Base-by-base conservation (phyloP, 2,113 vertebrate species). In the Cygnus atratus region DNA sequence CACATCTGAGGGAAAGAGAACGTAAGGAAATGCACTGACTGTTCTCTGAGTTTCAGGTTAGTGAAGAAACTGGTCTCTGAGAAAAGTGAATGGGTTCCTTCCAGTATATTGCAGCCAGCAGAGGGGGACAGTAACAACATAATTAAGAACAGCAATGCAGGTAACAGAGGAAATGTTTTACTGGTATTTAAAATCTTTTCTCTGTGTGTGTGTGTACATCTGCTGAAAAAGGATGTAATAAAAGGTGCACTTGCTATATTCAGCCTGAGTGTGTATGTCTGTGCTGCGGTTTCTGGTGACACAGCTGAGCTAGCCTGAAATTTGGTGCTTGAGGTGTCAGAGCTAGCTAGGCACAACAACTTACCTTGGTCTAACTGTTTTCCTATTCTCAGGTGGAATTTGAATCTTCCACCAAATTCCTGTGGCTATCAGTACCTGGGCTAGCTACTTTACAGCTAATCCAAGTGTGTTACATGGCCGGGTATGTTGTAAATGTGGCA, bases 41-140 rank as follows among this genome's bases (percentile, higher is more conserved):
- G 11, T 79, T 90, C 80, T 96, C 80, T 97, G 76, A 70, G 65
- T 97, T 97, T 91, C 98, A 99, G 99, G 98, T 97, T 99, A 97
- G 98, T 99, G 90, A 99, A 98, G 98, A 98, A 98, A 76, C 95
- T 99, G 95, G 96, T 98, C 92, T 98, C 98, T 71, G 98, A 98
- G 97, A 98, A 98, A 86, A 98, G 97, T 1, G 98, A 98, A 50
- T 98, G 98, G 98, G 98, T 98, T 84, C 98, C 98, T 24, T 96
- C 98, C 96, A 97, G 95, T 92, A 97, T 98, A 94, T 93, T 99
- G 88, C 98, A 98, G 79, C 97, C 98, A 87, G 97, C 97, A 97
- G 98, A 98, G 95, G 96, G 97, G 94, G 98, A 97, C 80, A 84
- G 88, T 68, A 93, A 87, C 93, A 97, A 86, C 84, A 72, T 97